Evolutionary conservation across 1,140 invertebrate species (phyloP).

Genomic region (Epicauta chinensis): DNA sequence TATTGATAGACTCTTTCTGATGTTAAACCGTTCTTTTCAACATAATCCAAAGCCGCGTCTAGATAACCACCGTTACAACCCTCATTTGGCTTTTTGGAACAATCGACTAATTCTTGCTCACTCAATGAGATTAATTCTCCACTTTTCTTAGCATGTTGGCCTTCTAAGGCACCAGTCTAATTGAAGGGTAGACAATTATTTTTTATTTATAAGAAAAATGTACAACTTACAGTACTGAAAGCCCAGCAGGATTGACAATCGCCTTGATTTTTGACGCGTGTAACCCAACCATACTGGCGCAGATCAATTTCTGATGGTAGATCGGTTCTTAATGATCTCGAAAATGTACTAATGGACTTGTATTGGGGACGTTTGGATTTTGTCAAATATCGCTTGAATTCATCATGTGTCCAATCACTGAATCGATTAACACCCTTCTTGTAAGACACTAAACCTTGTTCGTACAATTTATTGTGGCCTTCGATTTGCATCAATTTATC

Average conservation of each 20-base stretch:
- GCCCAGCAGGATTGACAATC: conserved; percentile 90
- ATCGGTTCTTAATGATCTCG: too few relatives aligned
- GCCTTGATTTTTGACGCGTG: conserved; percentile 83
- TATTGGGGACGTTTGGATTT: background rate
- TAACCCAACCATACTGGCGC: conserved; percentile 50
- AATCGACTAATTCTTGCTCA: conserved; percentile 95
- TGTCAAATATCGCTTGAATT: background rate
- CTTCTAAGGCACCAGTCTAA: conserved; percentile 84
- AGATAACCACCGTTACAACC: conserved; percentile 92
- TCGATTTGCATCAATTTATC: conserved; percentile 5
- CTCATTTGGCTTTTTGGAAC: conserved; percentile 84
- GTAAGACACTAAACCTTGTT: conserved; percentile 6
- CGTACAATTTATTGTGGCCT: conserved; percentile 11
- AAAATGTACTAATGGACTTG: background rate
- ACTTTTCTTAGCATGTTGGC: conserved; percentile 53
- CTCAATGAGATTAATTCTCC: conserved; percentile 80
- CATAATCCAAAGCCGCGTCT: conserved; percentile 85
- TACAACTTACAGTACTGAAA: conserved; percentile 64
- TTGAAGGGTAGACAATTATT: conserved; percentile 36
- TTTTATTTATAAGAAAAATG: background rate
- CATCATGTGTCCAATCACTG: conserved; percentile 4
- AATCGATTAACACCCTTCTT: conserved; percentile 7
- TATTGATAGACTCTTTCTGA: conserved; percentile 65
- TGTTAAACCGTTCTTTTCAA: conserved; percentile 83
- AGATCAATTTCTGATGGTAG: background rate